Percentiles rank a stretch among this genome's conserved stretches.
These are phyloP conservation scores for Hipposideros larvatus DNA, from an alignment of 2,797 vertebrate genomes.

Conservation along the genomic window DNA sequence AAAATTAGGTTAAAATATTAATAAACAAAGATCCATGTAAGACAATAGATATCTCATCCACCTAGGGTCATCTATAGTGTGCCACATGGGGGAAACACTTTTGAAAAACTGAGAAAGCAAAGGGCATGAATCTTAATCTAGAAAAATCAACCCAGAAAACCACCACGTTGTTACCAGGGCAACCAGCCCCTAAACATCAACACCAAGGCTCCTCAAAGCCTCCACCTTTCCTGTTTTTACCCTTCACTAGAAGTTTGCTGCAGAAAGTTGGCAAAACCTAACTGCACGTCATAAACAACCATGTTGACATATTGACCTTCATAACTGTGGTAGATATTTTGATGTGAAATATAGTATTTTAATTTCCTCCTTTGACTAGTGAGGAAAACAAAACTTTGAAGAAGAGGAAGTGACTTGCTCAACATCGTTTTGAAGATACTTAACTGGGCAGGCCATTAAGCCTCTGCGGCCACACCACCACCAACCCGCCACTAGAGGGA, in stretches of 20 bases:
- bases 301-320: neutral
- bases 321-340: neutral
- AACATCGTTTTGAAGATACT: neutral
- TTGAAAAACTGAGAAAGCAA: slow-evolving; percentile 55
- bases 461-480: neutral
- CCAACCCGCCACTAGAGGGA: slow-evolving; percentile 39
- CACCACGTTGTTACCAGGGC: slow-evolving; percentile 80
- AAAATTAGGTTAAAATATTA: neutral
- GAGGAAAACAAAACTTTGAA: slow-evolving; percentile 30
- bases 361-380: neutral
- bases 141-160: slow-evolving; percentile 73
- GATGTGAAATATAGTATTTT: neutral
- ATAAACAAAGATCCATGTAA: neutral
- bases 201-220: slow-evolving; percentile 72
- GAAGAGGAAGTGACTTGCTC: slow-evolving; percentile 65
- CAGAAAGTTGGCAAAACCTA: slow-evolving; percentile 31
- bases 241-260: slow-evolving; percentile 41
- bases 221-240: slow-evolving; percentile 88
- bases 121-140: neutral
- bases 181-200: slow-evolving; percentile 77
- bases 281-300: neutral
- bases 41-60: neutral
- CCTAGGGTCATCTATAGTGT: neutral
- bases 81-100: neutral
- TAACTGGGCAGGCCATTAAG: rapidly evolving